Evolutionary conservation across 2,888 invertebrate genomes (phyloP), one percentile per base, ranked within the genome.

Genomic region (Nemurella pictetii): DNA sequence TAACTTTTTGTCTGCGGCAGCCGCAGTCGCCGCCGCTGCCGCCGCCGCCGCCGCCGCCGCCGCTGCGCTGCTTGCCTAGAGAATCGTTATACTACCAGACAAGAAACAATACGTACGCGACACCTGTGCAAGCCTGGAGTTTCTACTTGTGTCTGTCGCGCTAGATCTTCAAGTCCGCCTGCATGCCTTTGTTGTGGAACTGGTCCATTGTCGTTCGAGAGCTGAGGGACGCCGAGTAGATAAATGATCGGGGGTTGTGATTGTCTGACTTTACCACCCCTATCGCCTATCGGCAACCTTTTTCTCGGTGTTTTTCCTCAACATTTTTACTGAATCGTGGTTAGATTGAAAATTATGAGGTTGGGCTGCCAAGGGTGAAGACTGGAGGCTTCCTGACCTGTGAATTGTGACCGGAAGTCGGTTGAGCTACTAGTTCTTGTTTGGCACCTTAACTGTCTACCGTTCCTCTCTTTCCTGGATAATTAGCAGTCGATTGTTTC

Each of bases 41-140:
- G n/a, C 78, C 78, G 29, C 78, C 75, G 75, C 75, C 27, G 75
- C 29, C 75, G 5, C 78, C 28, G 78, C 78, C 78, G 78, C 78
- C 78, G 78, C 28, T 29, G n/a, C 5, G 55, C 55, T 12, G 55
- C 55, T 20, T 55, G 55, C 55, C 55, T 55, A 55, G 55, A 55
- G 55, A 78, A 78, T n/a, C 78, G 20, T 5, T 3, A 9, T 80
- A 80, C 80, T 80, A 80, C 35, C 80, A 26, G 80, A 35, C 32
- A 26, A 35, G 80, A 80, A 80, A 80, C 80, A 32, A 80, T 80
- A 26, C n/a, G 80, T n/a, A n/a, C 32, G 80, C 12, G 26, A 9
- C 75, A 27, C 75, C 75, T 28, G 26, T 28, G 75, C 75, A 28
- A 7, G 20, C 28, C 26, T 20, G 25, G 4, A 73, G 73, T 4